Evolutionary conservation across 2,113 vertebrate species (phyloP), one percentile per base, ranked within the genome.

Genomic region (Calidris pugnax): DNA sequence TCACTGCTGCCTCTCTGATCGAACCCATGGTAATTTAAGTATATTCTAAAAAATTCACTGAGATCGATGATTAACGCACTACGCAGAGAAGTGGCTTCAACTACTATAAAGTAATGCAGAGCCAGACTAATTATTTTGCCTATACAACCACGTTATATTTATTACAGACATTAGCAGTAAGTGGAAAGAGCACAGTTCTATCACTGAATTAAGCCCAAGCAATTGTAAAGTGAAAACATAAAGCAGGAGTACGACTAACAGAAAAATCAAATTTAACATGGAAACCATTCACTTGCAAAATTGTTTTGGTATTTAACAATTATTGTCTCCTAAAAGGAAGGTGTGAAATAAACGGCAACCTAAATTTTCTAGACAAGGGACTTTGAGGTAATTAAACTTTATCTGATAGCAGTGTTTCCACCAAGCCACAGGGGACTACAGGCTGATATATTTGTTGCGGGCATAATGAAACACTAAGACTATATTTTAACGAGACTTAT

Each of bases 91-190:
- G 17, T 69, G 16, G 56, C 55, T 92, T 76, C 39, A 79, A 35
- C 22, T 64, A 27, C 59, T 64, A 48, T 55, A 79, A 92, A 76
- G 22, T 33, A 26, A 55, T 37, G 50, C 12, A 2, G 1, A 59
- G 43, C 21, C 45, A 73, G n/a, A 77, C 39, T 92, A 85, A 96
- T 97, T 94, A 96, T 89, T 96, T 94, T 85, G 35, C 71, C 87
- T 72, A 50, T 51, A 80, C 16, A 76, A 41, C 39, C 39, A 90
- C 0, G 2, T 85, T 71, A 24, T 90, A 96, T 90, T 96, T 96
- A 93, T 93, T 90, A 95, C 56, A 93, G 71, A 32, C 63, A 93
- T 89, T 89, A 96, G 41, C 32, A 57, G 48, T 48, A 60, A 97
- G 47, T 71, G 43, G 53, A 95, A 95, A 71, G 50, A 87, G n/a